Evolutionary conservation across 2,888 invertebrate species (phyloP).

Genomic region (Himalopsyche japonica): DNA sequence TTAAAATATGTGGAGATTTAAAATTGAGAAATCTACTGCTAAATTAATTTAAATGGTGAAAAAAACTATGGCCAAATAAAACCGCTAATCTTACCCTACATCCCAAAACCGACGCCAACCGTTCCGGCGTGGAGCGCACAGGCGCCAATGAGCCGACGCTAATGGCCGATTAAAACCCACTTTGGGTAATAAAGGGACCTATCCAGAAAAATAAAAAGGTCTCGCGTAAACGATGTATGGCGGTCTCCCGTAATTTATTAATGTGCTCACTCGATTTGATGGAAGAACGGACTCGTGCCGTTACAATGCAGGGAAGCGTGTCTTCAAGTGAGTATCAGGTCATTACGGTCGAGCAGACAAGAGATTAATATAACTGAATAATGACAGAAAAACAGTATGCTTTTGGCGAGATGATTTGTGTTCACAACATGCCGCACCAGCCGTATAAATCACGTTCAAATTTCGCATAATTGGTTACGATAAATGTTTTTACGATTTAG

Average conservation of each 20-base stretch:
- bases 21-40: no score
- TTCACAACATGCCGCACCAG: neutral
- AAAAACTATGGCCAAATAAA: neutral
- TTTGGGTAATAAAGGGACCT: conserved; percentile 26
- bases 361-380: neutral
- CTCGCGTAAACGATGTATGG: conserved; percentile 7
- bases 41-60: no score
- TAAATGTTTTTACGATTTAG: no score
- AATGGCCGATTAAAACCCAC: conserved; percentile 36
- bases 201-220: conserved; percentile 19
- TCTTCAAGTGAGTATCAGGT: neutral
- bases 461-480: neutral
- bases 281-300: neutral
- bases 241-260: conserved; percentile 25
- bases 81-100: neutral
- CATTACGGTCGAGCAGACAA: neutral
- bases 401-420: neutral
- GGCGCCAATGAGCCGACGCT: conserved; percentile 29
- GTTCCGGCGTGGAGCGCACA: neutral
- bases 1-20: no score
- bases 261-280: neutral
- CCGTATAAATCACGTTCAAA: neutral
- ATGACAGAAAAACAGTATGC: neutral
- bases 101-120: neutral
- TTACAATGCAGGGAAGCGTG: neutral